Evolutionary conservation across 2,888 invertebrate species (phyloP).

Genomic region (Aplocera efformata): DNA sequence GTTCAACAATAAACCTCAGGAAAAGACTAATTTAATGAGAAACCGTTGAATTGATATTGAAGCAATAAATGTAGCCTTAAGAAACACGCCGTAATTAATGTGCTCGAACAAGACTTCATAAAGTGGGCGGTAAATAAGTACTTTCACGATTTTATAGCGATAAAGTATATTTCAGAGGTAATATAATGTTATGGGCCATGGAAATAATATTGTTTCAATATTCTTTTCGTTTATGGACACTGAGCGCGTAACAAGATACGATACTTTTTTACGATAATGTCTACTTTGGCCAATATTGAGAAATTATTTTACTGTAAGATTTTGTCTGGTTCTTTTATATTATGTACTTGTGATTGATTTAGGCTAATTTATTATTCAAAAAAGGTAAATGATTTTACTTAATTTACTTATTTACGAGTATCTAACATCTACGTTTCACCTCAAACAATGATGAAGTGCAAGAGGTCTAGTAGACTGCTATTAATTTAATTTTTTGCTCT

Average conservation of each 20-base stretch:
- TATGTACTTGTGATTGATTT: no score
- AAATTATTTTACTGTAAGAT: background rate
- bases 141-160: slow-evolving; percentile 55
- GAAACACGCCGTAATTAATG: slow-evolving; percentile 46
- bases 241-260: slow-evolving; percentile 27
- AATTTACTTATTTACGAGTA: no score
- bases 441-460: no score
- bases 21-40: background rate
- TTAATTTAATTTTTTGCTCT: no score
- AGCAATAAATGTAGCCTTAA: slow-evolving; percentile 34
- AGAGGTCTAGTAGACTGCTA: no score
- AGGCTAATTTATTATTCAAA: no score
- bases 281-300: slow-evolving; percentile 2
- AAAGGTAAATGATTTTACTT: no score
- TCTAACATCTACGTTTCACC: no score
- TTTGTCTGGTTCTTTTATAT: no score
- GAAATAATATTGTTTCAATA: slow-evolving; percentile 48
- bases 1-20: background rate
- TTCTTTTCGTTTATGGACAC: slow-evolving; percentile 43
- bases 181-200: slow-evolving; percentile 45
- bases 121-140: slow-evolving; percentile 56
- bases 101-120: slow-evolving; percentile 48
- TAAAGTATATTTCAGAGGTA: slow-evolving; percentile 42
- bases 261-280: slow-evolving; percentile 18
- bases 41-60: slow-evolving; percentile 6